Conservation (phyloP, 2,888 invertebrate species). For the Eudemis profundana region DNA sequence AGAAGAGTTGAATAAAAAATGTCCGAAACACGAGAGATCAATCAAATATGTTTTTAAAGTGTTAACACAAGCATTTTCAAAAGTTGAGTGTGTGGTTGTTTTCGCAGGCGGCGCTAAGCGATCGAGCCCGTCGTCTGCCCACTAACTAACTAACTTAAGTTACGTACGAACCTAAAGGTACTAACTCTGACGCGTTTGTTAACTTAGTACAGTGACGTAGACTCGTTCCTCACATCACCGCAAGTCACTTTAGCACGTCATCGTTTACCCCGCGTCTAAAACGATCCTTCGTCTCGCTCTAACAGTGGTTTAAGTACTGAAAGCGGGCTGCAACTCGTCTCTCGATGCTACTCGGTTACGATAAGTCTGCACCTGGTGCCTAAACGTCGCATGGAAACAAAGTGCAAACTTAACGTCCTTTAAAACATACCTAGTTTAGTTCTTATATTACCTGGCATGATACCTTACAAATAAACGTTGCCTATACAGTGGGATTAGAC, state of each 20-base stretch:
- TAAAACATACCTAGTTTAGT: too few relatives aligned
- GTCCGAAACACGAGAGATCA: neutral
- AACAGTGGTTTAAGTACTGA: too few relatives aligned
- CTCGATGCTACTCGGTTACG: too few relatives aligned
- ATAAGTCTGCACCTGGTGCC: too few relatives aligned
- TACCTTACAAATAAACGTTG: too few relatives aligned
- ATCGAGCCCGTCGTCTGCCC: slow-evolving; percentile 64
- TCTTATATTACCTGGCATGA: too few relatives aligned
- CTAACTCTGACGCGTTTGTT: slow-evolving; percentile 76
- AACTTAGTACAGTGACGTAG: slow-evolving; percentile 71
- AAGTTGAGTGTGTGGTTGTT: slow-evolving; percentile 75
- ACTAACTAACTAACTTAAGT: slow-evolving; percentile 75
- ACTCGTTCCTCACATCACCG: neutral
- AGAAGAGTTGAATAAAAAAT: neutral
- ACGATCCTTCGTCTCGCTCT: too few relatives aligned
- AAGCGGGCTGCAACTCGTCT: too few relatives aligned
- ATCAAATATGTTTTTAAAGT: slow-evolving; percentile 20
- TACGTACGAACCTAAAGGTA: slow-evolving; percentile 77
- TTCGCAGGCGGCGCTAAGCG: slow-evolving; percentile 83
- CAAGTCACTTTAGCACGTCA: slow-evolving; percentile 1
- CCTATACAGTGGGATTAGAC: too few relatives aligned
- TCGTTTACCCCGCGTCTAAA: slow-evolving; percentile 1
- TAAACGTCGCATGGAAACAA: too few relatives aligned
- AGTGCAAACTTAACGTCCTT: too few relatives aligned
- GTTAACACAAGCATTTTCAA: slow-evolving; percentile 31